phyloP scores from a whole-genome alignment of 2,797 vertebrate genomes.

The Falco novaeseelandiae region DNA sequence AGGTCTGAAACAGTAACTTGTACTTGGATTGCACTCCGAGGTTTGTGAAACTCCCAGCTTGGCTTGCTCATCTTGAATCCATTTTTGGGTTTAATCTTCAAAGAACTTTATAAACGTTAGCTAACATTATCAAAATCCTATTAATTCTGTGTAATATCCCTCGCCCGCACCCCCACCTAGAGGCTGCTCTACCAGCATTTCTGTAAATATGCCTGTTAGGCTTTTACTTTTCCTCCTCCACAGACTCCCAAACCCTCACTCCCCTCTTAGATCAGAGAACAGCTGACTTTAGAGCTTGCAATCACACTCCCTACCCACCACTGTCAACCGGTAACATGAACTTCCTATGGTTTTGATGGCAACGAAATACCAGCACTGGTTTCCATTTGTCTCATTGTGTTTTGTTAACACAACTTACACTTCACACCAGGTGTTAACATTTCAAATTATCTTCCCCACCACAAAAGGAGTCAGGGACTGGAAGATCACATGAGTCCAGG shows the following conservation, averaged over 20 bases:
- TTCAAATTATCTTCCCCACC: not conserved
- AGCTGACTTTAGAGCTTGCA: conserved; percentile 57
- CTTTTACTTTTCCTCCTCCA: not conserved
- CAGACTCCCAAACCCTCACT: not conserved
- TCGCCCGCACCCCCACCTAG: not conserved
- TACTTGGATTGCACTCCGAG: not conserved
- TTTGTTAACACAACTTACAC: not conserved
- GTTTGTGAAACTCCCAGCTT: not conserved
- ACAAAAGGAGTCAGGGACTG: not conserved
- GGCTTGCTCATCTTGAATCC: not conserved
- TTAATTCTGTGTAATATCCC: not conserved
- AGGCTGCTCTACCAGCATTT: not conserved
- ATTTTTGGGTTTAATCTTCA: not conserved
- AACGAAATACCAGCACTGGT: not conserved
- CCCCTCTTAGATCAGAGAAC: not conserved
- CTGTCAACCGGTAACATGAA: conserved; percentile 62
- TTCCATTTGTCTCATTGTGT: not conserved
- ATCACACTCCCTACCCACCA: conserved; percentile 78
- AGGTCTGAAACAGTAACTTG: not conserved
- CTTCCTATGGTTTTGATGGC: not conserved
- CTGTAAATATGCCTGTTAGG: accelerated
- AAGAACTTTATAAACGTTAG: not conserved
- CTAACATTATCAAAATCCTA: not conserved
- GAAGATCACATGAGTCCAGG: not conserved
- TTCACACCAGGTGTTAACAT: not conserved